Base-by-base conservation (phyloP, 1,140 invertebrate genomes). In the Drosophila prosaltans region DNA sequence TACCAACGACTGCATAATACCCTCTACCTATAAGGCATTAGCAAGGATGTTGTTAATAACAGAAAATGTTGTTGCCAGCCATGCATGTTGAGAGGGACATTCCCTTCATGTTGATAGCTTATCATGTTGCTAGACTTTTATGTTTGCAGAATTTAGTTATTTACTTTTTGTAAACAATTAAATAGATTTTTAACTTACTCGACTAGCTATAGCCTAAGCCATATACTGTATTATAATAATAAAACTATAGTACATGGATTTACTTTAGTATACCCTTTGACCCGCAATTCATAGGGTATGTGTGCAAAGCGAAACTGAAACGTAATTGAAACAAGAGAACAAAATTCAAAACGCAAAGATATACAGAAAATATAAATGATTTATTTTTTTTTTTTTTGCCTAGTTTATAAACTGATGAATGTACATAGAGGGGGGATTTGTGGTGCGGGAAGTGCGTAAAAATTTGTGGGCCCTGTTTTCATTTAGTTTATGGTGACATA, bases 401-500 rank as follows among this genome's bases (percentile, higher is more conserved):
- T 40, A 40, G 32, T n/a, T 39, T 40, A 24, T 54, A 26, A 24
- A 10, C n/a, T 51, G 24, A 10, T 9, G 21, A 26, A 24, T 51
- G 2, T 26, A 16, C 16, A 16, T 16, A 16, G 16, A 2, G 8
- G 45, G 9, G 21, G 2, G 16, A 2, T 5, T 7, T 2, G 16
- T 2, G 2, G 45, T 2, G 21, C 8, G 45, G 6, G 3, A 36
- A 16, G n/a, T 39, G 55, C 30, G 30, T 58, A 30, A 36, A 30
- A 36, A 26, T 36, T 21, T 28, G 58, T 43, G 55, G 57, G 32
- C 57, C 32, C 32, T 40, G 32, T 54, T 43, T 55, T 78, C 41
- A 66, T 69, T 77, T 80, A 62, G 74, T 73, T 77, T 80, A 73
- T 77, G 77, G 77, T 73, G 77, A 80, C 77, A 80, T 80, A 80